Conservation (phyloP, 2,888 invertebrate species). For the Watsonalla cultraria region DNA sequence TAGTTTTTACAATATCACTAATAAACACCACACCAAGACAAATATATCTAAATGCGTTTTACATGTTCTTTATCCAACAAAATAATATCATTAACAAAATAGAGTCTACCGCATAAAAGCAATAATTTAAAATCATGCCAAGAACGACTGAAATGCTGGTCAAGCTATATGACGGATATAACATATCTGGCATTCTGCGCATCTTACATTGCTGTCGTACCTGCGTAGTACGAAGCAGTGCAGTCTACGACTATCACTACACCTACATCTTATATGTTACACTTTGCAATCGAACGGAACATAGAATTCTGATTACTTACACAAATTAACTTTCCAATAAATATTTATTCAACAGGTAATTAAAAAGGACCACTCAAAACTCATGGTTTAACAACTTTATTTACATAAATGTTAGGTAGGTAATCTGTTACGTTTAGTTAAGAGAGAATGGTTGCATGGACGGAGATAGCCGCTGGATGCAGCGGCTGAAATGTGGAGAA, state of each 20-base stretch:
- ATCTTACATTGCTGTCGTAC: constrained; percentile 9
- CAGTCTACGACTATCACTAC: constrained; percentile 12
- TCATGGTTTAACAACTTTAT: constrained; percentile 56
- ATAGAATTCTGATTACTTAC: constrained; percentile 47
- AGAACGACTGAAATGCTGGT: background rate
- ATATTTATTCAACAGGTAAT: constrained; percentile 27
- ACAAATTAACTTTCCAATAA: constrained; percentile 27
- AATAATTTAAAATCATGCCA: background rate
- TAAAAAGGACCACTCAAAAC: constrained; percentile 45
- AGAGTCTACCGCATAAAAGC: background rate
- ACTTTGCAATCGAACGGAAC: constrained; percentile 31
- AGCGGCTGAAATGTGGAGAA: constrained; percentile 26
- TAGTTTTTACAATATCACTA: constrained; percentile 42
- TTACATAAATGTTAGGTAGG: constrained; percentile 48
- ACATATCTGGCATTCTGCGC: background rate
- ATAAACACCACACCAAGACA: background rate
- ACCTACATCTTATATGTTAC: constrained; percentile 24
- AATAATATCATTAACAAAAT: background rate
- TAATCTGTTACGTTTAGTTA: constrained; percentile 10
- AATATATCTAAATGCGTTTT: background rate
- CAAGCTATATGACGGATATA: background rate
- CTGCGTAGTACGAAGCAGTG: background rate
- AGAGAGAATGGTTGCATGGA: constrained; percentile 32
- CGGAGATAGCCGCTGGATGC: constrained; percentile 28
- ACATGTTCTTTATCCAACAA: background rate